phyloP scores from a whole-genome alignment of 2,113 vertebrate species.

The Rallus limicola region DNA sequence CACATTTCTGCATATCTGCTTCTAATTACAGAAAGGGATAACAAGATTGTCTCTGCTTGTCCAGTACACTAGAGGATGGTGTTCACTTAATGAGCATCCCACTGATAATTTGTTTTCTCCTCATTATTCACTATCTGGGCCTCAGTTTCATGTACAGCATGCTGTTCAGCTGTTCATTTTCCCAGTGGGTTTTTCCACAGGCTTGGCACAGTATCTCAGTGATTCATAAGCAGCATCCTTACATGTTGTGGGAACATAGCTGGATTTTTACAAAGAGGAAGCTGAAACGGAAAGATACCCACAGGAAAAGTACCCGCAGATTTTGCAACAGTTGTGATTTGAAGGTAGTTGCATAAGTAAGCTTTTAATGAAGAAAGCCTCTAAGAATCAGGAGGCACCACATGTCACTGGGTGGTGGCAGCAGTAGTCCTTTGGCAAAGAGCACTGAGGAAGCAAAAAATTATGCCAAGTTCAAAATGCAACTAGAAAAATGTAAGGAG shows the following conservation, averaged over 20 bases:
- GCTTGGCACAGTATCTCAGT: slow-evolving; percentile 6
- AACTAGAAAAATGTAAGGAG: neutral
- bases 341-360: neutral
- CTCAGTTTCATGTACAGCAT: slow-evolving; percentile 33
- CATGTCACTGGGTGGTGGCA: neutral
- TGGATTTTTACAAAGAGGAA: slow-evolving; percentile 8
- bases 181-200: neutral
- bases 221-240: neutral
- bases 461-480: neutral
- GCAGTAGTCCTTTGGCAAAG: neutral
- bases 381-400: neutral
- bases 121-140: slow-evolving; percentile 41
- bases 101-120: slow-evolving; percentile 57
- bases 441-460: neutral
- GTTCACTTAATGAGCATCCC: slow-evolving; percentile 53
- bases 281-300: neutral
- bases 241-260: neutral
- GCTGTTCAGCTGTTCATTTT: slow-evolving; percentile 44
- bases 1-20: neutral
- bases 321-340: neutral
- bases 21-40: slow-evolving; percentile 25
- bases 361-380: neutral
- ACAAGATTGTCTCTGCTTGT: neutral
- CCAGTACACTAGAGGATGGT: slow-evolving; percentile 22
- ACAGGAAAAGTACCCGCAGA: neutral